These are phyloP conservation scores for Cololabis saira DNA, from an alignment of 2,113 vertebrate genomes.

Conservation along the genomic window DNA sequence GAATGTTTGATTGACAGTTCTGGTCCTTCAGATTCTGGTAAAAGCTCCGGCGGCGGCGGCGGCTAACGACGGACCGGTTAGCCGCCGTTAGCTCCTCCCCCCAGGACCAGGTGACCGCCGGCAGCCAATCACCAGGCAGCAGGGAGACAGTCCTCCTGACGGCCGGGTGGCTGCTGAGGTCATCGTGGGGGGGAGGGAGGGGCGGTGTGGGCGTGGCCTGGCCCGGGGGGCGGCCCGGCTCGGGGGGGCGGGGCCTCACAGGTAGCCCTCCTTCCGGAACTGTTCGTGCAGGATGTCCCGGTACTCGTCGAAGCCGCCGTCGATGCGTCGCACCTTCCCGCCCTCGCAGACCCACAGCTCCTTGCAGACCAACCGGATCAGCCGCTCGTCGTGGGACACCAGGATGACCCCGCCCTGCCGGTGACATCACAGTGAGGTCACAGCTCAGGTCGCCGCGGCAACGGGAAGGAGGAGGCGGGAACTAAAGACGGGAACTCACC, in stretches of 20 bases:
- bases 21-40: constrained; percentile 24
- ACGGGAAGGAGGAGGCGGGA: too few relatives aligned
- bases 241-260: constrained; percentile 80
- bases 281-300: constrained; percentile 95
- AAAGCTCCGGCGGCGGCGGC: constrained; percentile 24
- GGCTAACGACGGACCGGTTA: too few relatives aligned
- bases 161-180: constrained; percentile 16
- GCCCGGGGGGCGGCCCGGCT: constrained; percentile 10
- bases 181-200: constrained; percentile 1
- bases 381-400: constrained; percentile 95
- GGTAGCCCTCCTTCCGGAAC: constrained; percentile 94
- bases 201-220: constrained; percentile 7
- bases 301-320: constrained; percentile 97
- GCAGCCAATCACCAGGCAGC: constrained; percentile 29
- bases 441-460: neutral
- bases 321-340: constrained; percentile 84
- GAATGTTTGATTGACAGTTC: constrained; percentile 5
- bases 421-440: constrained; percentile 29
- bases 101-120: constrained; percentile 14
- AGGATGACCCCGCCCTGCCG: constrained; percentile 92
- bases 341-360: constrained; percentile 97
- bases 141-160: constrained; percentile 28
- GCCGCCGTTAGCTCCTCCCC: constrained; percentile 15
- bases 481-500: constrained; percentile 15
- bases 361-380: constrained; percentile 93